Conservation (phyloP, 30 jellyfish, hydroid and myxozoan genomes). For the Rhopilema esculentum region DNA sequence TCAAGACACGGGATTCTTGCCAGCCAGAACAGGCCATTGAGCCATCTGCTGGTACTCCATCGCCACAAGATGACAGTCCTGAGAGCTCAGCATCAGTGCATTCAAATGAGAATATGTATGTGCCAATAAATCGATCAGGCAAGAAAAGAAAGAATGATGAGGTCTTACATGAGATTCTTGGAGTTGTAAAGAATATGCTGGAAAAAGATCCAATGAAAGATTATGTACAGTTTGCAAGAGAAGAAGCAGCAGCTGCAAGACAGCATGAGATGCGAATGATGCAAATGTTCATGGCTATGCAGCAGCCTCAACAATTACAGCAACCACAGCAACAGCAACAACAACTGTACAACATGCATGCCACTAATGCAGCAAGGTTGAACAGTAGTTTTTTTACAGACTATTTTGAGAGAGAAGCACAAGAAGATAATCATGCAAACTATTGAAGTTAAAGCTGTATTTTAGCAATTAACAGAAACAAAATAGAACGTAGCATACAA, state of each 20-base stretch:
- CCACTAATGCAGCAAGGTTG: slow-evolving; percentile 8
- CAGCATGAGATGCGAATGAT: slow-evolving; percentile 16
- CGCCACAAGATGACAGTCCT: not conserved
- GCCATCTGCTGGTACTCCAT: slow-evolving; percentile 45
- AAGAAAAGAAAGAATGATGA: slow-evolving; percentile 29
- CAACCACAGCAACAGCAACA: too few relatives aligned
- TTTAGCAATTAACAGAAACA: too few relatives aligned
- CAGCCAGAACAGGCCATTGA: too few relatives aligned
- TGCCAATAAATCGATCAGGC: slow-evolving; percentile 11
- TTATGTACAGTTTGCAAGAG: slow-evolving; percentile 22
- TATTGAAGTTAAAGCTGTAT: not conserved
- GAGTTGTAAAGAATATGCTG: slow-evolving; percentile 19
- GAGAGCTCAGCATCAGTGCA: slow-evolving; percentile 8
- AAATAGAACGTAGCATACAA: too few relatives aligned
- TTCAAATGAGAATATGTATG: slow-evolving; percentile 8
- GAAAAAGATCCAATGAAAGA: slow-evolving; percentile 47
- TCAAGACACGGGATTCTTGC: too few relatives aligned
- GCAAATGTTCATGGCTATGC: slow-evolving; percentile 6
- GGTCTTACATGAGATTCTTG: slow-evolving; percentile 26
- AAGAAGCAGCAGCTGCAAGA: slow-evolving; percentile 31
- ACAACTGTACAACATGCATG: slow-evolving; percentile 20
- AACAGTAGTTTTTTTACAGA: not conserved
- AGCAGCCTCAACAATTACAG: not conserved
- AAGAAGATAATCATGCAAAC: not conserved
- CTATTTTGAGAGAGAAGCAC: slow-evolving; percentile 8